phyloP scores from a whole-genome alignment of 2,888 invertebrate species.

The Invenusta paracnida region DNA sequence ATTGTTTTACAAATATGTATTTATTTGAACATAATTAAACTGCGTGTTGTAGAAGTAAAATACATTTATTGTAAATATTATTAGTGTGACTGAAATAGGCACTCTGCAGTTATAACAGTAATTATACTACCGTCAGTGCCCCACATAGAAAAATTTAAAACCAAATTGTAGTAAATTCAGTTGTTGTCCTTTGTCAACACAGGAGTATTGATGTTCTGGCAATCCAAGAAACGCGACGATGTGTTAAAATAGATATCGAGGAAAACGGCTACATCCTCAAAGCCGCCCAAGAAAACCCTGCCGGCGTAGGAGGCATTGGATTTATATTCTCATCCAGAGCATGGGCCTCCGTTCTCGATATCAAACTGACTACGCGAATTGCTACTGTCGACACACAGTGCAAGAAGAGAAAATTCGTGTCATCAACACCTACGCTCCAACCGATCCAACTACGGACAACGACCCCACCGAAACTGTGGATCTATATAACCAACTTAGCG shows the following conservation, averaged over 20 bases:
- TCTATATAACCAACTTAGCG: neutral
- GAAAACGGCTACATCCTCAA: neutral
- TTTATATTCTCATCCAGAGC: neutral
- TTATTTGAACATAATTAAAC: too few species aligned
- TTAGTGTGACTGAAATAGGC: too few species aligned
- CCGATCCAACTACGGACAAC: neutral
- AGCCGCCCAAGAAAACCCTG: neutral
- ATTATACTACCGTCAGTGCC: too few species aligned
- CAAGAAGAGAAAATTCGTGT: neutral
- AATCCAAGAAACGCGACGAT: neutral
- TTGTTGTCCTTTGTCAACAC: too few species aligned
- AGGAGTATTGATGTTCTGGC: neutral
- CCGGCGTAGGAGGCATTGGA: neutral
- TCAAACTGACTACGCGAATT: neutral
- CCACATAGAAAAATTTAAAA: too few species aligned
- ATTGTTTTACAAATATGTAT: too few species aligned
- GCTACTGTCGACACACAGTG: neutral
- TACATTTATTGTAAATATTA: too few species aligned
- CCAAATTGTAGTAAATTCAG: too few species aligned
- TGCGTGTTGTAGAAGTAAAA: too few species aligned
- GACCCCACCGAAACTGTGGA: neutral
- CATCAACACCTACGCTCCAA: neutral
- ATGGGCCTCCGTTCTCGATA: neutral
- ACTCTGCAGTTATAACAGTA: too few species aligned
- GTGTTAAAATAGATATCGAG: neutral